Base-by-base conservation (phyloP, 1,140 invertebrate species). In the Diorhabda elongata region DNA sequence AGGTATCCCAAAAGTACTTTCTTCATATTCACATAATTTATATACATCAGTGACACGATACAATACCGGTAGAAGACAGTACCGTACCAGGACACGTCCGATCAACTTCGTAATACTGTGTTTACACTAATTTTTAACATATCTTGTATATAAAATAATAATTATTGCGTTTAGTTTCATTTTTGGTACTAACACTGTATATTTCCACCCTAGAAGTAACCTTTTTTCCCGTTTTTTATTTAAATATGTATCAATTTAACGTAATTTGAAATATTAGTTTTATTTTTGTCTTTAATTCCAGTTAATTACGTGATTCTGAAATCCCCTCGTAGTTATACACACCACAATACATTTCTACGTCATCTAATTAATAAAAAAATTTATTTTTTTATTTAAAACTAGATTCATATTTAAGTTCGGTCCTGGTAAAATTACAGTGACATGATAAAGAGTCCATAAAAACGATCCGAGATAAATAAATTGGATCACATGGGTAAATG, bases 401-500 rank as follows among this genome's bases (percentile, higher is more conserved):
- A 2, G 0, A n/a, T 6, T 52, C 6, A 52, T 8, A 52, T 8
- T 52, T 8, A 6, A 61, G 26, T 61, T 7, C 61, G 43, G 61
- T 62, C 61, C 61, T 62, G 61, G 26, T 62, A 62, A 44, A 62
- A 62, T 62, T 43, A 44, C n/a, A 44, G 43, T 62, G 61, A 62
- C 61, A 62, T 62, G 61, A 62, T 62, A 43, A 62, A 62, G 61
- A 44, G 61, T 62, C 61, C 61, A 44, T 62, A 62, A 62, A 52
- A 62, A 44, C 42, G 61, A 62, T 62, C 11, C 5, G 45, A 64
- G 52, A 64, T 64, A 64, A 56, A 64, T 64, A 64, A 64, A 64
- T 64, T 64, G 63, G 63, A 64, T 64, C 63, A 64, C 52, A 64
- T 64, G 26, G 44, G 63, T 64, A 56, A 64, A 64, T 64, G 63